Evolutionary conservation across 92 coral and sea anemone genomes (phyloP), one percentile per base, ranked within the genome.

Genomic region (Umimayanthus kanabou): DNA sequence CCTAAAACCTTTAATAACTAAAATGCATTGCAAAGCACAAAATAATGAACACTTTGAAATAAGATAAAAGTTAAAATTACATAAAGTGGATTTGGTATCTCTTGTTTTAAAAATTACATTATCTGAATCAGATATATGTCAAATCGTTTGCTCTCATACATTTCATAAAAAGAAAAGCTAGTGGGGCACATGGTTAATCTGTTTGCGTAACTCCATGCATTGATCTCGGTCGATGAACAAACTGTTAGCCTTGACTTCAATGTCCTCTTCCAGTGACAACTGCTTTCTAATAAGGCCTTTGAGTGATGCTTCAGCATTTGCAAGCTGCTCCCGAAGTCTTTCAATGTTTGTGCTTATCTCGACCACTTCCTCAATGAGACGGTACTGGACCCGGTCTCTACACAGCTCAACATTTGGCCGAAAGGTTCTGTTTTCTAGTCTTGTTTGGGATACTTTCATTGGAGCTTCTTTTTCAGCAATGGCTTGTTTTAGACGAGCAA

Each of bases 351-450:
- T 92, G 26, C 93, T 90, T 42, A 96, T 96, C 84, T 95, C 99
- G 76, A 92, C 91, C 22, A 92, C 96, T 71, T 96, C 99, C 25
- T 90, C 94, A 67, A 96, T 91, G 28, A 96, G 95, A 28, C 99
- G 92, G 85, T 96, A 96, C 88, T 96, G 98, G 20, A 96, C 99
- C 39, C 95, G 94, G 75, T 96, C 99, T 69, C 99, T 88, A 85
- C 99, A 97, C 90, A 97, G 93, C 91, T 97, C 99, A 14, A 97
- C 92, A 92, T 97, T 97, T 29, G 99, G 99, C 28, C 99, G 90
- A n/a, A 88, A 85, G 39, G 99, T 96, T 95, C 99, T 92, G 93
- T 95, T 91, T 64, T 96, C 98, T 45, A 96, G 88, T 39, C 99
- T 86, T 53, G 99, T 96, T 73, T 95, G 99, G 3, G 99, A 92